A percentile compares a stretch with the other conserved stretches of the same genome.
Evolutionary conservation across 2,113 vertebrate genomes (phyloP).

Genomic region (Lophura nycthemera): DNA sequence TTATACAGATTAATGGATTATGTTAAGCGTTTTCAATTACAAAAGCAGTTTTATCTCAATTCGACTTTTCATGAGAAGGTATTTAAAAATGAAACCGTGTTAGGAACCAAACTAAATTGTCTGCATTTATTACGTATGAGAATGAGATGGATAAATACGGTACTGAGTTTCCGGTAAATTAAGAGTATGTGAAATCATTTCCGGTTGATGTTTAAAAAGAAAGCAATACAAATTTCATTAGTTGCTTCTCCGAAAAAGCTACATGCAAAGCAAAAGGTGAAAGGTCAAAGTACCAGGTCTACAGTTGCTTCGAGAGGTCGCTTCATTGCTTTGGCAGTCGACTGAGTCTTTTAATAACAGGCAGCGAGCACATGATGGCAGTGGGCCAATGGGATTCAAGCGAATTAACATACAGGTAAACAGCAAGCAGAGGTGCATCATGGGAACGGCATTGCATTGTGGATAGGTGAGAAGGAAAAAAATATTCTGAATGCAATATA

Average conservation of each 20-base stretch:
- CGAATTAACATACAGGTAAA: constrained; percentile 99
- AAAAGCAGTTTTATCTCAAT: constrained; percentile 77
- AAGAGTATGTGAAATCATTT: constrained; percentile 78
- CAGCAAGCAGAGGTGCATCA: constrained; percentile 99
- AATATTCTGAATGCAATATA: constrained; percentile 99
- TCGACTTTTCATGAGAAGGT: constrained; percentile 76
- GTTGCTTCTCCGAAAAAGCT: constrained; percentile 98
- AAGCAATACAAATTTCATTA: constrained; percentile 89
- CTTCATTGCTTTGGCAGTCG: constrained; percentile 99
- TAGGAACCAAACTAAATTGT: constrained; percentile 79
- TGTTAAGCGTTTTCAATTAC: constrained; percentile 61
- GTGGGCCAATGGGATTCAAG: constrained; percentile 99
- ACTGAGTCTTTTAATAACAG: constrained; percentile 99
- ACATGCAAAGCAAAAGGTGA: constrained; percentile 99
- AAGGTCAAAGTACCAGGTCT: constrained; percentile 99
- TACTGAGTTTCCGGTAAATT: constrained; percentile 75
- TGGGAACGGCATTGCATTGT: constrained; percentile 99
- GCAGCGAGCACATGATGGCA: constrained; percentile 99
- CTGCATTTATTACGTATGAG: constrained; percentile 77
- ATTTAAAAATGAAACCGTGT: constrained; percentile 89
- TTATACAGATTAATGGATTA: constrained; percentile 77
- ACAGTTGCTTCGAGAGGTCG: constrained; percentile 99
- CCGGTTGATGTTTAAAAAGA: constrained; percentile 80
- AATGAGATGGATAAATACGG: constrained; percentile 83
- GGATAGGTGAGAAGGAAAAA: constrained; percentile 99